phyloP scores from a whole-genome alignment of 2,888 invertebrate genomes.

The Lasius platythorax region DNA sequence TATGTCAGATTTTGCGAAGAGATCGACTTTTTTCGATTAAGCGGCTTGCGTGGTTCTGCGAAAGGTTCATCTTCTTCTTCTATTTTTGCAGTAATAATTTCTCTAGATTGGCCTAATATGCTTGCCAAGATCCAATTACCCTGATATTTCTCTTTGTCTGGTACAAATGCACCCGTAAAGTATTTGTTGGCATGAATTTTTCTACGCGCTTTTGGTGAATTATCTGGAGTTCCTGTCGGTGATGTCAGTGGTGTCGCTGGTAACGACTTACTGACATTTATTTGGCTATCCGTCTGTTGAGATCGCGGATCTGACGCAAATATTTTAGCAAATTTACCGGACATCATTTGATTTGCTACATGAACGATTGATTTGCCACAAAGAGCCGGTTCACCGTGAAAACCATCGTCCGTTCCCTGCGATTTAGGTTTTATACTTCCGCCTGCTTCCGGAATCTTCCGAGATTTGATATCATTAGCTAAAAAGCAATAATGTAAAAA shows the following conservation, averaged over 20 bases:
- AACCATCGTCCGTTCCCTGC: slow-evolving; percentile 90
- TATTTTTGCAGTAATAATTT: slow-evolving; percentile 88
- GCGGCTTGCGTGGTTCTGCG: slow-evolving; percentile 75
- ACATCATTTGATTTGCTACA: slow-evolving; percentile 86
- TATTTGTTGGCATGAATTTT: slow-evolving; percentile 88
- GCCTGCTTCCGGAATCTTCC: slow-evolving; percentile 58
- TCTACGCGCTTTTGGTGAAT: slow-evolving; percentile 87
- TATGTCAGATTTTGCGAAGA: slow-evolving; percentile 84
- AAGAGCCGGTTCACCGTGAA: slow-evolving; percentile 88
- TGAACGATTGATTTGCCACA: slow-evolving; percentile 89
- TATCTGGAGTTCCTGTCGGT: slow-evolving; percentile 88
- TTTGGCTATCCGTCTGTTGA: slow-evolving; percentile 48
- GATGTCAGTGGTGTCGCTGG: slow-evolving; percentile 90
- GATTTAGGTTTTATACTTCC: slow-evolving; percentile 84
- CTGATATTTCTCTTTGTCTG: slow-evolving; percentile 84
- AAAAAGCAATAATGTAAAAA: slow-evolving; percentile 1
- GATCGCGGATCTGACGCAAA: slow-evolving; percentile 61
- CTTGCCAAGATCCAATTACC: slow-evolving; percentile 90
- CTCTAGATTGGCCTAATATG: slow-evolving; percentile 89
- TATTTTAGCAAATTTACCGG: slow-evolving; percentile 75
- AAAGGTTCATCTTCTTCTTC: slow-evolving; percentile 87
- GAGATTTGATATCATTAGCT: slow-evolving; percentile 66
- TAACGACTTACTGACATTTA: slow-evolving; percentile 89
- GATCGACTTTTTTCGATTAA: slow-evolving; percentile 84
- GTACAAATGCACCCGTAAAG: slow-evolving; percentile 87